A percentile compares a stretch with the other conserved stretches of the same genome.
These are phyloP conservation scores for Cheilosia scutellata DNA, from an alignment of 2,888 invertebrate genomes.

Conservation along the genomic window DNA sequence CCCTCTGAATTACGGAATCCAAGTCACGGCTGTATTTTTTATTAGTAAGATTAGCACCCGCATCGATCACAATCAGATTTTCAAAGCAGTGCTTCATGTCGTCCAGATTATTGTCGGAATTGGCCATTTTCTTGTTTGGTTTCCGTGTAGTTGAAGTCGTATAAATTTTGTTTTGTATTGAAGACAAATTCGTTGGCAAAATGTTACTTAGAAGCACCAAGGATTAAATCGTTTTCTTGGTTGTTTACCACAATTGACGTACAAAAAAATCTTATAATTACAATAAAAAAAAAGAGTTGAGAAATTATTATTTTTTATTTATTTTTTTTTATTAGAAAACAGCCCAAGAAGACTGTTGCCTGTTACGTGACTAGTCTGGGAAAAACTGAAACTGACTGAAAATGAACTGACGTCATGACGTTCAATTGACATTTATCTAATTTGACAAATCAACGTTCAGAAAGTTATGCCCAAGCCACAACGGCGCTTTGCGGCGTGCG, in stretches of 20 bases:
- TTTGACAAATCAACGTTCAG: constrained; percentile 16
- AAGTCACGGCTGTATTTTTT: constrained; percentile 96
- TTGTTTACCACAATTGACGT: constrained; percentile 49
- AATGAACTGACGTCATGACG: constrained; percentile 50
- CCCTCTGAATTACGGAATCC: constrained; percentile 95
- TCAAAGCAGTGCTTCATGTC: constrained; percentile 93
- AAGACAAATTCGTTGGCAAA: constrained; percentile 41
- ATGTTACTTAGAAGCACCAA: constrained; percentile 47
- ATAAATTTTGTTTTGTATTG: constrained; percentile 46
- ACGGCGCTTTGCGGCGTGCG: no score
- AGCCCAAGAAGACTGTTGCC: constrained; percentile 56
- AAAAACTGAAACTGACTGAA: constrained; percentile 66
- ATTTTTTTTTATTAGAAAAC: constrained; percentile 39
- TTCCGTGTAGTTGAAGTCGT: constrained; percentile 53
- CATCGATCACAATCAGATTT: constrained; percentile 95
- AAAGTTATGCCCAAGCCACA: no score
- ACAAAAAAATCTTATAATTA: constrained; percentile 36
- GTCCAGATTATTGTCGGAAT: constrained; percentile 78
- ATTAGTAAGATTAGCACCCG: constrained; percentile 96
- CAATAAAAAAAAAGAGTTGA: constrained; percentile 44
- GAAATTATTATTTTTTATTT: constrained; percentile 51
- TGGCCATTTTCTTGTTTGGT: constrained; percentile 73
- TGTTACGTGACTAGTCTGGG: constrained; percentile 74
- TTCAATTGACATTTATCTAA: not conserved
- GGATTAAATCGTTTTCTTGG: constrained; percentile 5